Evolutionary conservation across 1,140 invertebrate species (phyloP).

Genomic region (Kradibia gibbosae): DNA sequence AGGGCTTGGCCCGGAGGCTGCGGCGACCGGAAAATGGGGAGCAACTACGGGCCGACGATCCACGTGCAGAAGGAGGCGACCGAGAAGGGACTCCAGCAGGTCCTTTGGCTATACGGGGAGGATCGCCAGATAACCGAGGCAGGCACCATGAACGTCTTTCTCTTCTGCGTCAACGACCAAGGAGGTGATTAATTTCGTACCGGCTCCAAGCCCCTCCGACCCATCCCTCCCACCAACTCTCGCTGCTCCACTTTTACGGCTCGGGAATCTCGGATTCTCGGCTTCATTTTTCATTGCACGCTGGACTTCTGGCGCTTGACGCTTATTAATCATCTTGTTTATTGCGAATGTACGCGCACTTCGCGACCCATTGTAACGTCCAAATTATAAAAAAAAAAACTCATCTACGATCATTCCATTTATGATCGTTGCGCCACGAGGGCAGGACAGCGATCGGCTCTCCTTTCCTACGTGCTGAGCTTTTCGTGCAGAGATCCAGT

Average conservation of each 20-base stretch:
- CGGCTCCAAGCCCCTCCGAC: no score
- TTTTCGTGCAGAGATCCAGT: no score
- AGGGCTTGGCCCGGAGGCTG: slow-evolving; percentile 97
- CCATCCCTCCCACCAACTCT: no score
- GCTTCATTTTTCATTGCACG: no score
- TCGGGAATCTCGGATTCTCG: no score
- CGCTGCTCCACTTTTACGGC: no score
- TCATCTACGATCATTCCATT: not conserved
- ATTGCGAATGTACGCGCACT: not conserved
- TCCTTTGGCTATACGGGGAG: slow-evolving; percentile 96
- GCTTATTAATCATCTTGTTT: slow-evolving; percentile 13
- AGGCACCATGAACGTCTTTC: slow-evolving; percentile 99
- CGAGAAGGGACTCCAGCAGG: slow-evolving; percentile 91
- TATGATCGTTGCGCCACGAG: not conserved
- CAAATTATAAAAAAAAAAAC: not conserved
- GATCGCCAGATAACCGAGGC: slow-evolving; percentile 97
- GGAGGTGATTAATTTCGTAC: slow-evolving; percentile 80
- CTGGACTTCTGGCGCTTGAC: not conserved
- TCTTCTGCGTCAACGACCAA: slow-evolving; percentile 89
- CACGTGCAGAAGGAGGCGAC: slow-evolving; percentile 86
- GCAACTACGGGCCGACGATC: slow-evolving; percentile 92
- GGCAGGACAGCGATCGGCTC: not conserved
- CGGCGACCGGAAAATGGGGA: slow-evolving; percentile 95
- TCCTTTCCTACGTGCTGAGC: no score
- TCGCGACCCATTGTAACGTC: not conserved